These are phyloP conservation scores for Magallana ariakensis DNA, from an alignment of 1,140 invertebrate genomes.

Conservation along the genomic window DNA sequence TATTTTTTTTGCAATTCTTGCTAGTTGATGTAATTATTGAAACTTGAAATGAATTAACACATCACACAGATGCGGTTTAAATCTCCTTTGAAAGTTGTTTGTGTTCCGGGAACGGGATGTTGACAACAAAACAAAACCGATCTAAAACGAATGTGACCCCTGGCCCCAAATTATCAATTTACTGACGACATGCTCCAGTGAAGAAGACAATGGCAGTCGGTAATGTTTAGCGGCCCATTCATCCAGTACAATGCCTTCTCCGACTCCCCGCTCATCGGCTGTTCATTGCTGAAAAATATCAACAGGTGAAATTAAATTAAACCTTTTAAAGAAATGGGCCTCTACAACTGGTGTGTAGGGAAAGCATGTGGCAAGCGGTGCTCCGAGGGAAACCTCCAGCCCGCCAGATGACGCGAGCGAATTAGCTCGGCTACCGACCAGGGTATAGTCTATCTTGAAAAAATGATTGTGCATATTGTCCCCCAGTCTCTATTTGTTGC, in stretches of 20 bases:
- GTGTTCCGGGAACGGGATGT: neutral
- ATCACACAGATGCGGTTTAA: neutral
- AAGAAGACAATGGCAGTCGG: neutral
- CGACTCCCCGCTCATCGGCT: slow-evolving; percentile 3
- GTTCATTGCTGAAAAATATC: slow-evolving; percentile 16
- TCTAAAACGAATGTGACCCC: neutral
- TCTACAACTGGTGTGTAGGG: neutral
- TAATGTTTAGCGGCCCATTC: neutral
- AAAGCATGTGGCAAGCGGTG: neutral
- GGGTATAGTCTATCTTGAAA: neutral
- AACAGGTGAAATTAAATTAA: slow-evolving; percentile 27
- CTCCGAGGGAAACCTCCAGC: neutral
- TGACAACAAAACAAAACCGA: neutral
- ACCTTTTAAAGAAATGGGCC: neutral
- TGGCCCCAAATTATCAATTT: neutral
- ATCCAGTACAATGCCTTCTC: neutral
- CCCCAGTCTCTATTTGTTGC: neutral
- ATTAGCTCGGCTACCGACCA: neutral
- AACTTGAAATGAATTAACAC: neutral
- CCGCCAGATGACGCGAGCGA: neutral
- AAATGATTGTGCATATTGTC: neutral
- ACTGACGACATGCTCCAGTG: neutral
- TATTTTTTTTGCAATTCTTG: too few species aligned
- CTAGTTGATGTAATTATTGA: too few species aligned
- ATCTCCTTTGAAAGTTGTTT: neutral